Percentiles rank a stretch among this genome's conserved stretches.
phyloP scores from a whole-genome alignment of 2,797 vertebrate species.

The Mormyrus hasselquistii region DNA sequence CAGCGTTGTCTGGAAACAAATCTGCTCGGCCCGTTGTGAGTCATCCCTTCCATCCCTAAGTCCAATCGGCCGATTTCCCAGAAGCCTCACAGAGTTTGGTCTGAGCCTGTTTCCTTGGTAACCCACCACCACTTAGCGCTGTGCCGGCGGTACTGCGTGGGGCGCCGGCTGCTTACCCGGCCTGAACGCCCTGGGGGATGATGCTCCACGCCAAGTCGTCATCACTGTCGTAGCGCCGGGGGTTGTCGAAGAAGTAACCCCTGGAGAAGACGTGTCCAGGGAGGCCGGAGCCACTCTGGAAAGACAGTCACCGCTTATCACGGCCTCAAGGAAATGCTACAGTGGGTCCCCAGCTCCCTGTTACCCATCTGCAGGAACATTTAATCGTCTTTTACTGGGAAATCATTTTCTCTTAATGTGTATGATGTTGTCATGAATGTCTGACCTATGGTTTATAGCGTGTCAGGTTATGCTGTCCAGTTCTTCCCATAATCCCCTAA shows the following conservation, averaged over 20 bases:
- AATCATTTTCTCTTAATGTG: background rate
- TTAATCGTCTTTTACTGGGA: background rate
- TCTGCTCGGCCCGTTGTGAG: background rate
- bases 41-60: background rate
- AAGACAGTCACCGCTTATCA: background rate
- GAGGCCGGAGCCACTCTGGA: conserved; percentile 47
- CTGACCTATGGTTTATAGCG: background rate
- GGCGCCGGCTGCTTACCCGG: conserved; percentile 49
- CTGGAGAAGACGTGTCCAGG: conserved; percentile 64
- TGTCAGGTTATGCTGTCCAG: background rate
- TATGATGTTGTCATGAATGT: background rate
- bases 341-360: background rate
- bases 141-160: background rate
- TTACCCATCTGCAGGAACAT: background rate
- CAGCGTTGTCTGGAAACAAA: background rate
- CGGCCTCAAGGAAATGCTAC: background rate
- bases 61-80: background rate
- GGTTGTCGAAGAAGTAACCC: conserved; percentile 75
- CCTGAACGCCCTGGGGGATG: conserved; percentile 59
- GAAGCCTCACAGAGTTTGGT: background rate
- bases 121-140: background rate
- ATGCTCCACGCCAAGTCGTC: conserved; percentile 70
- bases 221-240: conserved; percentile 70
- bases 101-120: background rate
- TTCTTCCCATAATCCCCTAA: background rate